Percentiles rank a stretch among this genome's conserved stretches.
phyloP scores from a whole-genome alignment of 1,140 invertebrate species.

The Nephotettix cincticeps region DNA sequence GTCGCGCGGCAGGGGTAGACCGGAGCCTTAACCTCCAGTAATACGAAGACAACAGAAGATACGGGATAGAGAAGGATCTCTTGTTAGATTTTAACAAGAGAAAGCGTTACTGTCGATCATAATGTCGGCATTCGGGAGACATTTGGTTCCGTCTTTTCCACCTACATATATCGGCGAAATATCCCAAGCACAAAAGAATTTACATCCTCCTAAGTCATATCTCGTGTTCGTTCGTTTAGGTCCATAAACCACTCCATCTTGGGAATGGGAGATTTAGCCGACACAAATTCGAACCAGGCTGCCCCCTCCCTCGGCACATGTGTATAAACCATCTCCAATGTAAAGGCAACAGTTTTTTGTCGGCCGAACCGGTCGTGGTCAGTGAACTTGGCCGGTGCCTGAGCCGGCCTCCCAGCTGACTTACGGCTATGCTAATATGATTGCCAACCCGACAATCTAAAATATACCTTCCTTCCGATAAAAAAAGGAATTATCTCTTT shows the following conservation, averaged over 20 bases:
- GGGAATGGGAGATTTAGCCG: not conserved
- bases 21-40: too few species aligned
- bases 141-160: too few species aligned
- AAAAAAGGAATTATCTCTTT: conserved; percentile 15
- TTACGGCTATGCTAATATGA: conserved; percentile 13
- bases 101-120: too few species aligned
- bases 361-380: conserved; percentile 12
- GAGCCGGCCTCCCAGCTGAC: not conserved
- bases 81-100: too few species aligned
- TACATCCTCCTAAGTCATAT: not conserved
- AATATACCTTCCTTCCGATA: conserved; percentile 4
- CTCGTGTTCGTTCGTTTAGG: not conserved
- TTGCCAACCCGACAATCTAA: conserved; percentile 18
- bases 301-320: not conserved
- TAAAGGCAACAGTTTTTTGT: conserved; percentile 1
- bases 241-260: not conserved
- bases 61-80: too few species aligned
- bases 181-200: not conserved
- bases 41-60: too few species aligned
- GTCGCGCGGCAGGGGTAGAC: too few species aligned
- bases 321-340: conserved; percentile 22
- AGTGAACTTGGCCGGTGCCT: conserved; percentile 6
- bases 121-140: too few species aligned
- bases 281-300: not conserved
- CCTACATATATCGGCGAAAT: not conserved